Conservation (phyloP, 2,113 vertebrate species). For the Empidonax alnorum region DNA sequence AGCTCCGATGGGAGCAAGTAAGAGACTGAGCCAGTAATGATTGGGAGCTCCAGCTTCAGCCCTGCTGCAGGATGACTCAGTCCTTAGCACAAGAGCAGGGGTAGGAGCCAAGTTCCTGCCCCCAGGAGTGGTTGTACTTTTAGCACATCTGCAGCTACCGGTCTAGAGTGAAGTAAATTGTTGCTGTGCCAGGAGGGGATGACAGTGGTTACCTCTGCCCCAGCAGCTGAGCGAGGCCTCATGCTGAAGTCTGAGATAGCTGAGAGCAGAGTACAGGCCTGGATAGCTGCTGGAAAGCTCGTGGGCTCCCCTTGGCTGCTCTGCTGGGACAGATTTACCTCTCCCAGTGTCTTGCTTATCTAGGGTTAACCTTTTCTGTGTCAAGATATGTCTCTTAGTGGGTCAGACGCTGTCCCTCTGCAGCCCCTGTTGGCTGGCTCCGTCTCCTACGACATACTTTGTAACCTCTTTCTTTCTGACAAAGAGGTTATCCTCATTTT, state of each 20-base stretch:
- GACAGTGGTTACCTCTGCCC: neutral
- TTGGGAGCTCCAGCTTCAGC: constrained; percentile 8
- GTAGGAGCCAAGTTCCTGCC: constrained; percentile 7
- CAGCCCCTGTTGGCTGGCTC: neutral
- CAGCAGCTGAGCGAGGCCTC: neutral
- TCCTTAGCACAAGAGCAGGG: neutral
- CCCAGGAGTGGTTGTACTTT: neutral
- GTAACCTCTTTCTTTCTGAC: constrained; percentile 28
- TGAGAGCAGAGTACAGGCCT: neutral
- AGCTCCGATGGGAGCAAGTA: neutral
- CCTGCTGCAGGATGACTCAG: constrained; percentile 48
- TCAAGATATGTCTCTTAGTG: neutral
- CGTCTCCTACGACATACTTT: accelerated
- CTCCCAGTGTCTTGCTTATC: neutral
- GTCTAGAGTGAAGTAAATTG: neutral
- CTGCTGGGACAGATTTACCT: neutral
- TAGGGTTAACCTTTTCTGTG: constrained; percentile 33
- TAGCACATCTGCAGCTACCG: neutral
- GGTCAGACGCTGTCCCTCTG: neutral
- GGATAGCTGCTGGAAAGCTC: neutral
- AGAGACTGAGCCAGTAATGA: neutral
- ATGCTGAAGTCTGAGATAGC: neutral
- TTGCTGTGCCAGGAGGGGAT: neutral
- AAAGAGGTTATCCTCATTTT: constrained; percentile 52
- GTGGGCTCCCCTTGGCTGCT: neutral